phyloP scores from a whole-genome alignment of 2,797 vertebrate species.

The Etheostoma nigrum region DNA sequence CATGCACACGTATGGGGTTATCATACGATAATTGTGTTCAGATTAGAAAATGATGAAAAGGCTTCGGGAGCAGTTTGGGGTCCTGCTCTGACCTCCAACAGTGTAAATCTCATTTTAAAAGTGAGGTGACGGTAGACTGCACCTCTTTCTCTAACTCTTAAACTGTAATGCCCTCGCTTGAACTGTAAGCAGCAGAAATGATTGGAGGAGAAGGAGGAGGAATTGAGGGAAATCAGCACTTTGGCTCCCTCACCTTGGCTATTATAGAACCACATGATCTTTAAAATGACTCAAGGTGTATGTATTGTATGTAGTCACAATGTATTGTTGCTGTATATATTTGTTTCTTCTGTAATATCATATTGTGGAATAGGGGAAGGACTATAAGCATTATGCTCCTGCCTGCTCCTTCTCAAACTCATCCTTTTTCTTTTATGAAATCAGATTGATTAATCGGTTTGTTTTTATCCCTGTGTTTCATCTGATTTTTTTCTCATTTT shows the following conservation, averaged over 20 bases:
- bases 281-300: background rate
- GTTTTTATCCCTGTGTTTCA: too few relatives aligned
- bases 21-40: conserved; percentile 12
- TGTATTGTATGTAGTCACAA: too few relatives aligned
- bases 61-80: background rate
- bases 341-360: too few relatives aligned
- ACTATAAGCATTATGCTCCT: too few relatives aligned
- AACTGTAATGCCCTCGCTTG: background rate
- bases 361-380: too few relatives aligned
- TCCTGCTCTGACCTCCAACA: conserved; percentile 2
- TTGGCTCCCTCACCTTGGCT: background rate
- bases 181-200: background rate
- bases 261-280: background rate
- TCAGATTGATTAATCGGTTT: too few relatives aligned
- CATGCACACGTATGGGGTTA: background rate
- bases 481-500: too few relatives aligned
- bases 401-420: too few relatives aligned
- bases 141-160: background rate
- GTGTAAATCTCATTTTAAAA: conserved; percentile 13
- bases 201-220: background rate
- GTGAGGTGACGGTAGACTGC: background rate
- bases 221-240: background rate
- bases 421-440: too few relatives aligned
- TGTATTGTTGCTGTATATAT: too few relatives aligned
- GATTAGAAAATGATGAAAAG: conserved; percentile 38